These are phyloP conservation scores for Pristionchus pacificus DNA, from an alignment of 1,140 invertebrate species.

Conservation along the genomic window DNA sequence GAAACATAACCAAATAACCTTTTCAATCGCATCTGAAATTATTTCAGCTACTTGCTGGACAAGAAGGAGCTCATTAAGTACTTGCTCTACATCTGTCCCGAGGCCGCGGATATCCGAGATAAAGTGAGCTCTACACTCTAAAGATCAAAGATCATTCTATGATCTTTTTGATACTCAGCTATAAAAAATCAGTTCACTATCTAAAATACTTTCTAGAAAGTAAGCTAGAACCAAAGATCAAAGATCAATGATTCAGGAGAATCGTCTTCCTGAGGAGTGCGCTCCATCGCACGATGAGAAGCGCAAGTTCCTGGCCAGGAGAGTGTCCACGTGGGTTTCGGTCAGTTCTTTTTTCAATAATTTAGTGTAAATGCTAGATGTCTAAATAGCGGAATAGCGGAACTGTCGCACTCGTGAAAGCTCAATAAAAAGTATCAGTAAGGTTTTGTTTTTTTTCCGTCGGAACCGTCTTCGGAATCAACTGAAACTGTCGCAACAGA, in stretches of 20 bases:
- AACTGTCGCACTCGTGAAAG: no score
- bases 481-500: no score
- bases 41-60: background rate
- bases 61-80: conserved; percentile 19
- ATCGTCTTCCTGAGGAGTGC: background rate
- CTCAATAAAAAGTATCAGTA: no score
- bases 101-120: conserved; percentile 32
- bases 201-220: no score
- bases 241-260: no score
- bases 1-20: no score
- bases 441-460: background rate
- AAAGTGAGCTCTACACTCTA: conserved; percentile 18
- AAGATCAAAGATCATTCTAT: background rate
- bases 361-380: no score
- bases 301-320: background rate
- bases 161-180: no score
- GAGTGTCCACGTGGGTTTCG: background rate
- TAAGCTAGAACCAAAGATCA: no score
- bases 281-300: background rate
- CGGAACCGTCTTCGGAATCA: conserved; percentile 2
- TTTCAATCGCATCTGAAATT: background rate
- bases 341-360: no score
- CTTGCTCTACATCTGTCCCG: conserved; percentile 26
- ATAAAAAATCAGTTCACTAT: no score
- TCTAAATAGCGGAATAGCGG: no score